Evolutionary conservation across 2,888 invertebrate genomes (phyloP).

Genomic region (Buathra laborator): DNA sequence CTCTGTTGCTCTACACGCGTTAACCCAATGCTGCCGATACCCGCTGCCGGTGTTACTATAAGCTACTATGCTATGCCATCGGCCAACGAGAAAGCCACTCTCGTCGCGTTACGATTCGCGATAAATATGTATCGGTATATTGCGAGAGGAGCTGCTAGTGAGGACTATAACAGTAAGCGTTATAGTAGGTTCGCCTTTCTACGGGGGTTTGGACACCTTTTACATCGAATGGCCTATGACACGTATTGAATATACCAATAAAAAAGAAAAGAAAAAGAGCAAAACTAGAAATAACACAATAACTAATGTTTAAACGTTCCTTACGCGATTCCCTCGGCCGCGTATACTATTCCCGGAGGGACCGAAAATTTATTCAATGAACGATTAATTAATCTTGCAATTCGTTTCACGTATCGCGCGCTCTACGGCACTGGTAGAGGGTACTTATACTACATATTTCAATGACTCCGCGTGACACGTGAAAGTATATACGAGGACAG

Average conservation of each 20-base stretch:
- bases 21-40: background rate
- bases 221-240: background rate
- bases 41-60: background rate
- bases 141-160: background rate
- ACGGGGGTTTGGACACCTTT: background rate
- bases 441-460: conserved; percentile 41
- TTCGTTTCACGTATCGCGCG: conserved; percentile 41
- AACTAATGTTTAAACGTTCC: background rate
- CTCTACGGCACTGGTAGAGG: background rate
- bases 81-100: conserved; percentile 39
- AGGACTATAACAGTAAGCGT: background rate
- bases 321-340: background rate
- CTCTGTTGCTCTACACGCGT: background rate
- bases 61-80: conserved; percentile 20
- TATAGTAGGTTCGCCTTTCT: background rate
- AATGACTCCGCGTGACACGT: conserved; percentile 49
- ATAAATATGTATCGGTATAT: conserved; percentile 45
- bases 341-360: conserved; percentile 24
- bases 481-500: conserved; percentile 55
- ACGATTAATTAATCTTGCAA: conserved; percentile 60
- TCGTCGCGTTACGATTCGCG: conserved; percentile 33
- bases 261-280: background rate
- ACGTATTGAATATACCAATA: background rate
- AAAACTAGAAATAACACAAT: background rate
- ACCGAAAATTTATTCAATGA: conserved; percentile 55